A percentile compares a stretch with the other conserved stretches of the same genome.
Evolutionary conservation across 2,888 invertebrate genomes (phyloP).

Genomic region (Dinocampus coccinellae): DNA sequence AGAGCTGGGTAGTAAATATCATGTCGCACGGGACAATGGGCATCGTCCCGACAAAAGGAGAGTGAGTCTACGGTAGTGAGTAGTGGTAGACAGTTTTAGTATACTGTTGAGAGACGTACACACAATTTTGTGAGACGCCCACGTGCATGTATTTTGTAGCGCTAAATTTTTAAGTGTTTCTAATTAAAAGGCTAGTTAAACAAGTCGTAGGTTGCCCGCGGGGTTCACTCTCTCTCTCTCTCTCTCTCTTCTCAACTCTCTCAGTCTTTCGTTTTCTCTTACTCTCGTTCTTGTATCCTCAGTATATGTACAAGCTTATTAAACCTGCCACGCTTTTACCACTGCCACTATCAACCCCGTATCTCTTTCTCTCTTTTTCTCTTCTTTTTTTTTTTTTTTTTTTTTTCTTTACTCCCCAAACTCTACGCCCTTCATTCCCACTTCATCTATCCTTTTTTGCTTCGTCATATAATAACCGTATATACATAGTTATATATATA

Average conservation of each 20-base stretch:
- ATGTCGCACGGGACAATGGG: conserved; percentile 16
- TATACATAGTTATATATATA: conserved; percentile 2
- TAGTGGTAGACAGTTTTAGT: conserved; percentile 1
- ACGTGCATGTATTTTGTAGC: conserved; percentile 63
- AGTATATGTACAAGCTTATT: conserved; percentile 46
- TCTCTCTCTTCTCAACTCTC: too few species aligned
- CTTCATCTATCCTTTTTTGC: conserved; percentile 34
- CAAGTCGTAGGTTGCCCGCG: conserved; percentile 64
- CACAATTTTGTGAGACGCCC: conserved; percentile 57
- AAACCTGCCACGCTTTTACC: conserved; percentile 38
- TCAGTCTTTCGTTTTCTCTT: too few species aligned
- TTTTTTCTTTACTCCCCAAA: too few species aligned
- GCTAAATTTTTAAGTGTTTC: conserved; percentile 70
- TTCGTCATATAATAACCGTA: conserved; percentile 36
- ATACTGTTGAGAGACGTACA: conserved; percentile 11
- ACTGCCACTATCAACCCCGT: too few species aligned
- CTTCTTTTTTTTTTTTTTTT: too few species aligned
- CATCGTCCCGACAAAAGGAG: conserved; percentile 43
- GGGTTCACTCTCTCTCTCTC: conserved; percentile 41
- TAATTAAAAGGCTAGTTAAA: conserved; percentile 71
- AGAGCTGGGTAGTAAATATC: conserved; percentile 31
- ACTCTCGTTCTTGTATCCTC: conserved; percentile 14
- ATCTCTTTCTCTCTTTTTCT: too few species aligned
- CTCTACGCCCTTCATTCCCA: conserved; percentile 25
- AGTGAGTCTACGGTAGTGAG: conserved; percentile 26